Percentiles rank a stretch among this genome's conserved stretches.
These are phyloP conservation scores for Apolygus lucorum DNA, from an alignment of 1,140 invertebrate genomes.

Conservation along the genomic window DNA sequence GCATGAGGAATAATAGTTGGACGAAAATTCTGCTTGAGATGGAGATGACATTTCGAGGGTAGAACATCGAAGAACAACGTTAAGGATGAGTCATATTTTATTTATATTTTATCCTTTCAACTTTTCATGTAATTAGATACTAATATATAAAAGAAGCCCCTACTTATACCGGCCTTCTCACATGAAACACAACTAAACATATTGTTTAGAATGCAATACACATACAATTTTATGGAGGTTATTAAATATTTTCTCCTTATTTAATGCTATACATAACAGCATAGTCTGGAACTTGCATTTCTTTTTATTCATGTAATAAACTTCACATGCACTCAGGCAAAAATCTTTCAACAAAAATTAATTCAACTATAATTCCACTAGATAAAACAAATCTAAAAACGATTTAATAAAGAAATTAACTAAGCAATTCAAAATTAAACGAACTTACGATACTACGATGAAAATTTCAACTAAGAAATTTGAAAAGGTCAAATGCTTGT, in stretches of 20 bases:
- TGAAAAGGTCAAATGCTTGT: background rate
- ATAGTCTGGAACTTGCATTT: constrained; percentile 13
- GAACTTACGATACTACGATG: constrained; percentile 14
- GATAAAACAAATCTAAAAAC: constrained; percentile 29
- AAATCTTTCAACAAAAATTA: constrained; percentile 26
- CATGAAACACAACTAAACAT: constrained; percentile 27
- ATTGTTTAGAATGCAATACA: constrained; percentile 24
- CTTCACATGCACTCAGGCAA: constrained; percentile 24
- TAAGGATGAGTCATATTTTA: background rate
- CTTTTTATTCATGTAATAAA: constrained; percentile 21
- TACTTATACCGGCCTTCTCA: constrained; percentile 26
- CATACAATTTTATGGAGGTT: constrained; percentile 16
- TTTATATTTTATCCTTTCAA: constrained; percentile 14
- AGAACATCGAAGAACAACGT: too few relatives aligned
- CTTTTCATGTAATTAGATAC: constrained; percentile 17
- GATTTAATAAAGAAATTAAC: constrained; percentile 29
- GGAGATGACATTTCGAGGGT: too few relatives aligned
- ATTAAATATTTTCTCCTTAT: constrained; percentile 14
- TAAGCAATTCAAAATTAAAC: constrained; percentile 22
- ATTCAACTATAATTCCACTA: constrained; percentile 28
- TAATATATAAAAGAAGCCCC: constrained; percentile 30
- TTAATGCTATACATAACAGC: constrained; percentile 7
- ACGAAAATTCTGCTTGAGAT: too few relatives aligned
- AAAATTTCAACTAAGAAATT: constrained; percentile 18
- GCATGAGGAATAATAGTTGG: too few relatives aligned